Evolutionary conservation across 1,140 invertebrate genomes (phyloP).

Genomic region (Megalopta genalis): DNA sequence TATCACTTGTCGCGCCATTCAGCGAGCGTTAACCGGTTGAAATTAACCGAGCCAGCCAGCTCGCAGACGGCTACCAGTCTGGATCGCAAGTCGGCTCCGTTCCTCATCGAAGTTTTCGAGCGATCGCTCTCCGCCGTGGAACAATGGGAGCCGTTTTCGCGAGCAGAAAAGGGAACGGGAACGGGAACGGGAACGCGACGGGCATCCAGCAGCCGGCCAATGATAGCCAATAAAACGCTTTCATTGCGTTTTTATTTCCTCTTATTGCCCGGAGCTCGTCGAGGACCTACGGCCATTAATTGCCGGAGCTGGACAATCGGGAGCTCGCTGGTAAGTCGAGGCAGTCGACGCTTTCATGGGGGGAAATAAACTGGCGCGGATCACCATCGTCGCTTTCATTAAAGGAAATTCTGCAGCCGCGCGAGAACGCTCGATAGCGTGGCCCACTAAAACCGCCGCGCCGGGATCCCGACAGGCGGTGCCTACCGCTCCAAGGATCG

Average conservation of each 20-base stretch:
- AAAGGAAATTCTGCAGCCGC: not conserved
- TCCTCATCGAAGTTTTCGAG: not conserved
- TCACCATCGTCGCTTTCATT: slow-evolving; percentile 2
- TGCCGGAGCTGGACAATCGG: slow-evolving; percentile 44
- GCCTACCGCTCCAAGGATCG: too few species aligned
- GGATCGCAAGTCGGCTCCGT: slow-evolving; percentile 4
- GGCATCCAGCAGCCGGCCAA: slow-evolving; percentile 45
- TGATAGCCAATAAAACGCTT: slow-evolving; percentile 60
- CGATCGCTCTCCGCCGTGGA: slow-evolving; percentile 16
- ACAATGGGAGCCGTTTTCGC: slow-evolving; percentile 55
- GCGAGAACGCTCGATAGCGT: not conserved
- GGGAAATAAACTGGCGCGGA: slow-evolving; percentile 17
- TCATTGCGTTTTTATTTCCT: slow-evolving; percentile 51
- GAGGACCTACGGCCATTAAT: slow-evolving; percentile 53
- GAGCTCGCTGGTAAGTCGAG: slow-evolving; percentile 18
- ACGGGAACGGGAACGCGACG: not conserved
- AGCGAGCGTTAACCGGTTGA: not conserved
- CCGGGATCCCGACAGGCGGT: too few species aligned
- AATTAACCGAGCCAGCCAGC: not conserved
- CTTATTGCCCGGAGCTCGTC: slow-evolving; percentile 41
- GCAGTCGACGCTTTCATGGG: slow-evolving; percentile 17
- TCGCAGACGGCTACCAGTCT: not conserved
- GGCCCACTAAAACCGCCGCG: not conserved
- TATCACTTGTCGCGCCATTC: not conserved
- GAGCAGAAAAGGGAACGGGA: not conserved